Conservation (phyloP, 2,797 vertebrate genomes). For the Lophura swinhoii region DNA sequence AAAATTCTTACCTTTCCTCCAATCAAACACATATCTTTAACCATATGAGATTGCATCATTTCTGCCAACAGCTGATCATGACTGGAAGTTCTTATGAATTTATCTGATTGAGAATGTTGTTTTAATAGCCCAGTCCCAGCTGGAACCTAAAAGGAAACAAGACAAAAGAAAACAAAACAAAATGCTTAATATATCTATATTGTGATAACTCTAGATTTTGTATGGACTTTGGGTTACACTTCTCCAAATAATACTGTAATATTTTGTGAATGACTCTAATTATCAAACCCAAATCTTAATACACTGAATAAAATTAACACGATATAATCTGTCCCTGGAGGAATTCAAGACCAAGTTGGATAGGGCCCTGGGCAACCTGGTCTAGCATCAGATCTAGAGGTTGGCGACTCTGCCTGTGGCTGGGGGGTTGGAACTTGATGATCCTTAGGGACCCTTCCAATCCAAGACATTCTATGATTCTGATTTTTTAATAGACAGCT, state of each 20-base stretch:
- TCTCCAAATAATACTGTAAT: neutral
- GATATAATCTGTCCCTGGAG: neutral
- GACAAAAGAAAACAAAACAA: neutral
- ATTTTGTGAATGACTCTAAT: neutral
- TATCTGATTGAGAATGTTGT: conserved; percentile 71
- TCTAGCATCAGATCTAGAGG: too few relatives aligned
- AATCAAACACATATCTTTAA: conserved; percentile 95
- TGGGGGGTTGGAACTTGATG: too few relatives aligned
- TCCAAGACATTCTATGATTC: too few relatives aligned
- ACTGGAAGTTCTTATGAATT: conserved; percentile 88
- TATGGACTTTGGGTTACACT: neutral
- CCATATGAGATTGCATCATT: conserved; percentile 96
- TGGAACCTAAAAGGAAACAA: conserved; percentile 83
- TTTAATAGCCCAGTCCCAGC: conserved; percentile 81
- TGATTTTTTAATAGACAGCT: neutral
- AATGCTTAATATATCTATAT: neutral
- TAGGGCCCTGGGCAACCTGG: too few relatives aligned
- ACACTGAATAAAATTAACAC: neutral
- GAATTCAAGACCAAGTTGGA: too few relatives aligned
- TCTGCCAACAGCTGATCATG: conserved; percentile 91
- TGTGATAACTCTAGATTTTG: neutral
- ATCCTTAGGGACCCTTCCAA: too few relatives aligned
- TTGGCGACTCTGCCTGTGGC: too few relatives aligned
- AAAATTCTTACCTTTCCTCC: conserved; percentile 90
- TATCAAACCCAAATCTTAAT: neutral